Percentiles rank a stretch among this genome's conserved stretches.
These are phyloP conservation scores for Ciconia nigra DNA, from an alignment of 2,797 vertebrate genomes.

Conservation along the genomic window DNA sequence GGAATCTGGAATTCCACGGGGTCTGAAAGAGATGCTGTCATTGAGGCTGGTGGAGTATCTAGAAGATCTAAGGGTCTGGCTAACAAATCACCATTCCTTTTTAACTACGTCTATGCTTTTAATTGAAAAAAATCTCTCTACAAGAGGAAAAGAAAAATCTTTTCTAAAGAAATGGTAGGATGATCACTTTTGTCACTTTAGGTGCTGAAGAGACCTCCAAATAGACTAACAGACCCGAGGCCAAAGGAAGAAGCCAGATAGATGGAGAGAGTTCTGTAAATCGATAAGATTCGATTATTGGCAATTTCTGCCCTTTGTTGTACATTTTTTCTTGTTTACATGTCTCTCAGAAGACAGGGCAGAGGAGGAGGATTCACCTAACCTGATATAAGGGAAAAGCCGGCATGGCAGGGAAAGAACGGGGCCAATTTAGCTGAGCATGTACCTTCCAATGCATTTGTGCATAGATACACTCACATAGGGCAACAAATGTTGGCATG, in stretches of 20 bases:
- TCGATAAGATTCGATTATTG: fast-evolving
- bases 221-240: background rate
- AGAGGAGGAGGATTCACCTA: background rate
- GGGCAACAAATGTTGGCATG: background rate
- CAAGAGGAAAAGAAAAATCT: background rate
- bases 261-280: background rate
- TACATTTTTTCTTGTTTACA: background rate
- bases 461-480: background rate
- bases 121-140: background rate
- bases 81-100: background rate
- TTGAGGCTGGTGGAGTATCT: background rate
- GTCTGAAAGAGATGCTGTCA: background rate
- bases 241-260: background rate
- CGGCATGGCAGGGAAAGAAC: background rate
- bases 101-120: background rate
- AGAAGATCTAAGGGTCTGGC: background rate
- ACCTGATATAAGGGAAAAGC: background rate
- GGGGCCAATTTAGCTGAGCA: background rate
- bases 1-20: background rate
- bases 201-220: background rate
- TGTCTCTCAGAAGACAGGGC: background rate
- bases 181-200: background rate
- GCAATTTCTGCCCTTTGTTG: background rate
- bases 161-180: background rate
- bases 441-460: fast-evolving